Percentiles rank a stretch among this genome's conserved stretches.
Conservation (phyloP, 2,888 invertebrate genomes). For the Polyommatus iphigenia region DNA sequence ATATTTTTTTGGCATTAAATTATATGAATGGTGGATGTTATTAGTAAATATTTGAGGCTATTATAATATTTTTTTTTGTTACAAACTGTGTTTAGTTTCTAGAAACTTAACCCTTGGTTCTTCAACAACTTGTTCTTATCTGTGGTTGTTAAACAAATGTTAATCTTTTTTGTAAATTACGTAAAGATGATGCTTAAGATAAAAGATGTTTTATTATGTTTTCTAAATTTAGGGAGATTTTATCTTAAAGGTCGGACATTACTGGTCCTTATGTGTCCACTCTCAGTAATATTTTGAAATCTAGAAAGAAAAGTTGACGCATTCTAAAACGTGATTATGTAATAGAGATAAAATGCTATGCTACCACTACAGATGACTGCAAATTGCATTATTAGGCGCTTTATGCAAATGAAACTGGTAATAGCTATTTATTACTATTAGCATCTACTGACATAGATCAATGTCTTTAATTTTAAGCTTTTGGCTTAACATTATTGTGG, state of each 20-base stretch:
- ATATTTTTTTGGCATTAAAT: too few species aligned
- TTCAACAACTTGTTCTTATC: background rate
- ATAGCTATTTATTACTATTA: background rate
- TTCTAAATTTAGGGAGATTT: conserved; percentile 5
- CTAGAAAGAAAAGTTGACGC: background rate
- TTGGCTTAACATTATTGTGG: too few species aligned
- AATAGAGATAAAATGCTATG: background rate
- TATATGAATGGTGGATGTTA: background rate
- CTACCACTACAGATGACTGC: background rate
- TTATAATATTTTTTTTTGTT: background rate
- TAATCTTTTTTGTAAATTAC: conserved; percentile 21
- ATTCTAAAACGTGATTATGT: background rate
- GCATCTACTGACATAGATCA: too few species aligned
- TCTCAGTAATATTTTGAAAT: background rate
- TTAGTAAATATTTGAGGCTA: background rate
- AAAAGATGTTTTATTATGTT: conserved; percentile 19
- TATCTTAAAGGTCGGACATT: background rate
- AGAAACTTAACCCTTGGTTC: background rate
- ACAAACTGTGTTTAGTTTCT: background rate
- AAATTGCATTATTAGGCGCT: background rate
- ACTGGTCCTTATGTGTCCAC: conserved; percentile 19
- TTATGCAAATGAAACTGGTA: background rate
- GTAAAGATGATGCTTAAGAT: conserved; percentile 24
- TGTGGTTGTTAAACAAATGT: conserved; percentile 13
- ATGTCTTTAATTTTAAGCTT: too few species aligned